These are phyloP conservation scores for Alca torda DNA, from an alignment of 2,797 vertebrate species.

Conservation along the genomic window DNA sequence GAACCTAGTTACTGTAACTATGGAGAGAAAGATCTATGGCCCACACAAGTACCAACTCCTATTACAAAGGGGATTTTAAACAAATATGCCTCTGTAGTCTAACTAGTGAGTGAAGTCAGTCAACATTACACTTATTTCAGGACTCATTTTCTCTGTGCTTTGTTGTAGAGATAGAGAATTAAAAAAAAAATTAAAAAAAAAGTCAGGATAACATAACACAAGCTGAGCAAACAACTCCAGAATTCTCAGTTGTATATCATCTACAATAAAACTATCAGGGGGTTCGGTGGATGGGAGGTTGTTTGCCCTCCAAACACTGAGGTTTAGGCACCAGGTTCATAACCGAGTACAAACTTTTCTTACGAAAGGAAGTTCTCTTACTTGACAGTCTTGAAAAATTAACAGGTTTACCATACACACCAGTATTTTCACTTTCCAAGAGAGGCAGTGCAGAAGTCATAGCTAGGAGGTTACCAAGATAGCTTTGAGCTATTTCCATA, in stretches of 20 bases:
- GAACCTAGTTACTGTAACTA: constrained; percentile 28
- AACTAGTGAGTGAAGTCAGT: background rate
- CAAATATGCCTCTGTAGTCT: background rate
- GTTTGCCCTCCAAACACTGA: background rate
- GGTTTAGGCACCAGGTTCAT: background rate
- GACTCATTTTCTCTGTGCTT: background rate
- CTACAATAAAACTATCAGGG: background rate
- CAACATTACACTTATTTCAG: background rate
- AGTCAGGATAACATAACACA: background rate
- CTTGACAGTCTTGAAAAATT: background rate
- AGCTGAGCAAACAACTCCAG: background rate
- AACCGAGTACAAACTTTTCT: background rate
- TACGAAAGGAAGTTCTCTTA: background rate
- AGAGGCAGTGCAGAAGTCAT: background rate
- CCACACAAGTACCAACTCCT: constrained; percentile 1
- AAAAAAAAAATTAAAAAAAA: background rate
- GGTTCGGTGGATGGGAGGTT: background rate
- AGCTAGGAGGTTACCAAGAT: background rate
- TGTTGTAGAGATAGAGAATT: background rate
- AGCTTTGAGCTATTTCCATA: background rate
- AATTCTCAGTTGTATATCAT: background rate
- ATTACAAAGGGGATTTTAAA: constrained; percentile 3
- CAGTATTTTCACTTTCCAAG: background rate
- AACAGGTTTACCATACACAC: background rate
- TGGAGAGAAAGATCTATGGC: background rate